phyloP scores from a whole-genome alignment of 2,888 invertebrate species.

The Hirtodrosophila duncani region DNA sequence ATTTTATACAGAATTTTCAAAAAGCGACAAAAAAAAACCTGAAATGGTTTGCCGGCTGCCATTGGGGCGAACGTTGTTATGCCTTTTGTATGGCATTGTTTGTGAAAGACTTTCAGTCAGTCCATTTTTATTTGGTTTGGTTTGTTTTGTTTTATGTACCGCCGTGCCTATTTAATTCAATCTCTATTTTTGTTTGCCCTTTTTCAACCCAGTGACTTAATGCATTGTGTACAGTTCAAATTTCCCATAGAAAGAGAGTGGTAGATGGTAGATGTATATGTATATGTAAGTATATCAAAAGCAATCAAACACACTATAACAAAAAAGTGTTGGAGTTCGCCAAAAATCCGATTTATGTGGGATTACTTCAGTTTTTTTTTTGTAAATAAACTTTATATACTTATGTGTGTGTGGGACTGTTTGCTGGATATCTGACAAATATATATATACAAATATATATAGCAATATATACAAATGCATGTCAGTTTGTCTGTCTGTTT shows the following conservation, averaged over 20 bases:
- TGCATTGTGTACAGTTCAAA: slow-evolving; percentile 25
- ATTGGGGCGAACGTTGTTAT: slow-evolving; percentile 27
- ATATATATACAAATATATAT: too few species aligned
- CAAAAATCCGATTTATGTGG: too few species aligned
- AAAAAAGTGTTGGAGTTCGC: too few species aligned
- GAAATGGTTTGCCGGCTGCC: slow-evolving; percentile 42
- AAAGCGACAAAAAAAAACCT: slow-evolving; percentile 9
- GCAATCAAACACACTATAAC: too few species aligned
- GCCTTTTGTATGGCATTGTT: slow-evolving; percentile 31
- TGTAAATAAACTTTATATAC: too few species aligned
- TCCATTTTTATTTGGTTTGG: slow-evolving; percentile 17
- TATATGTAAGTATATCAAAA: too few species aligned
- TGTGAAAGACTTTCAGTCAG: slow-evolving; percentile 7
- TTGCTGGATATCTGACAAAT: too few species aligned
- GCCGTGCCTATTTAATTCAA: slow-evolving; percentile 45
- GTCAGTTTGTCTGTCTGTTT: too few species aligned
- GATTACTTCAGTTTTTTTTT: too few species aligned
- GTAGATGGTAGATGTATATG: neutral
- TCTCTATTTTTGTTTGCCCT: slow-evolving; percentile 15
- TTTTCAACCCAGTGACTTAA: slow-evolving; percentile 19
- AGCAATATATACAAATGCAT: too few species aligned
- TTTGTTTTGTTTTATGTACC: slow-evolving; percentile 14
- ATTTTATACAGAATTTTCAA: slow-evolving; percentile 28
- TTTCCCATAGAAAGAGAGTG: neutral
- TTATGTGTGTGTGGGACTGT: too few species aligned